Conservation (phyloP, 1,140 invertebrate species). For the Andricus grossulariae region DNA sequence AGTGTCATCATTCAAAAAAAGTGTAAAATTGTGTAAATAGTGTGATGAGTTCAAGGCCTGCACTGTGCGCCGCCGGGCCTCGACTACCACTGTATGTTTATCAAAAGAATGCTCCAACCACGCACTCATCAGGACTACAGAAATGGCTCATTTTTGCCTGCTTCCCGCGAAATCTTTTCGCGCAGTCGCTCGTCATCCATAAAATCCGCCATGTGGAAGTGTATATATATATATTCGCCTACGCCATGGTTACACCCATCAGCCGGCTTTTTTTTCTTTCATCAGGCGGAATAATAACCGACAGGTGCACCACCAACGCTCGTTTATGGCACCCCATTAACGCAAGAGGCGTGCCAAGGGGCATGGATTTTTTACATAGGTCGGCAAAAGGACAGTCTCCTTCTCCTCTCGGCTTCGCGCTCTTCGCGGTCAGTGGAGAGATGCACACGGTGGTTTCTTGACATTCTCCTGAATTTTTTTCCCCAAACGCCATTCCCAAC, state of each 20-base stretch:
- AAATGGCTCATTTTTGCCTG: slow-evolving; percentile 49
- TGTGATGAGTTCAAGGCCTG: no score
- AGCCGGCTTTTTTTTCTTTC: slow-evolving; percentile 40
- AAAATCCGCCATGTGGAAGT: slow-evolving; percentile 21
- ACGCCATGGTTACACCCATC: slow-evolving; percentile 35
- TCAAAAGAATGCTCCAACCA: slow-evolving; percentile 63
- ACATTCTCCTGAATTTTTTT: slow-evolving; percentile 45
- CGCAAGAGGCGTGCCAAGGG: slow-evolving; percentile 75
- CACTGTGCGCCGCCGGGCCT: no score
- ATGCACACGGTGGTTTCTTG: slow-evolving; percentile 40
- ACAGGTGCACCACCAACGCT: slow-evolving; percentile 64
- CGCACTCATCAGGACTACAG: slow-evolving; percentile 66
- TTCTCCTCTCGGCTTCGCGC: slow-evolving; percentile 40
- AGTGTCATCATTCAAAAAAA: no score
- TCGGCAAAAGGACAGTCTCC: slow-evolving; percentile 51
- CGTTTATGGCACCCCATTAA: slow-evolving; percentile 72
- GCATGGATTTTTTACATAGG: slow-evolving; percentile 70
- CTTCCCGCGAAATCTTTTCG: slow-evolving; percentile 36
- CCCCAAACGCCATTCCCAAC: slow-evolving; percentile 39
- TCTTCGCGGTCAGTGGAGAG: slow-evolving; percentile 7
- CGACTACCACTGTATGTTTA: no score
- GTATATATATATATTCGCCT: slow-evolving; percentile 39
- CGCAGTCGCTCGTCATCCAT: slow-evolving; percentile 43
- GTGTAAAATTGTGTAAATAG: no score
- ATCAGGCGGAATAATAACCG: slow-evolving; percentile 62